Evolutionary conservation across 2,888 invertebrate genomes (phyloP).

Genomic region (Myopa tessellatipennis): DNA sequence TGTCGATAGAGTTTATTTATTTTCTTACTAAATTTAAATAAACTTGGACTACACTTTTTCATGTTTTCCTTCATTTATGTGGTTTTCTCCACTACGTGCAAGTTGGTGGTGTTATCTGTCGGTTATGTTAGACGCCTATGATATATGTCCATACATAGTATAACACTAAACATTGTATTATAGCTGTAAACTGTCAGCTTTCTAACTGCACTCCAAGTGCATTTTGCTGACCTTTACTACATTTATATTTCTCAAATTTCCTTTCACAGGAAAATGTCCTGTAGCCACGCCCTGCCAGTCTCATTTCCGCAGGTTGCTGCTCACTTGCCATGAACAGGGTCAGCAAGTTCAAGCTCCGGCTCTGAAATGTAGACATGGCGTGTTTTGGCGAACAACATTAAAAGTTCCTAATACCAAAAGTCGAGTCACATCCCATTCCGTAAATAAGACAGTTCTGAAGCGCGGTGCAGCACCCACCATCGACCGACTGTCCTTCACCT

Average conservation of each 20-base stretch:
- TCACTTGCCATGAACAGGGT: constrained; percentile 20
- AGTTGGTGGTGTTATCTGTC: too few species aligned
- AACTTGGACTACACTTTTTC: too few species aligned
- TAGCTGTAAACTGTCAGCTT: background rate
- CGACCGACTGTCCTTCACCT: background rate
- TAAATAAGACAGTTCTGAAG: background rate
- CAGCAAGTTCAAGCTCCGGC: constrained; percentile 19
- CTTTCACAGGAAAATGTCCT: background rate
- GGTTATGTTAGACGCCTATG: too few species aligned
- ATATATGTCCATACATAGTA: too few species aligned
- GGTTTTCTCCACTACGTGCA: too few species aligned
- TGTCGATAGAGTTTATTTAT: too few species aligned
- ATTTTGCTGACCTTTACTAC: constrained; percentile 4
- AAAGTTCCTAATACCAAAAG: background rate
- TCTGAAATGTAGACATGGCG: constrained; percentile 16
- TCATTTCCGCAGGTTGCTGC: background rate
- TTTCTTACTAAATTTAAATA: too few species aligned
- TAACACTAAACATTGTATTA: too few species aligned
- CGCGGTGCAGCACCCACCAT: background rate
- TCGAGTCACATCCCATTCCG: background rate
- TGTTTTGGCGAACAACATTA: background rate
- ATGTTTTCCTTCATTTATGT: too few species aligned
- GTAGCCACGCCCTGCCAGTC: background rate
- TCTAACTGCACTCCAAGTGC: background rate
- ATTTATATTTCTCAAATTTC: constrained; percentile 15